Percentiles rank a stretch among this genome's conserved stretches.
These are phyloP conservation scores for Neoitamus cyanurus DNA, from an alignment of 2,888 invertebrate genomes.

Conservation along the genomic window DNA sequence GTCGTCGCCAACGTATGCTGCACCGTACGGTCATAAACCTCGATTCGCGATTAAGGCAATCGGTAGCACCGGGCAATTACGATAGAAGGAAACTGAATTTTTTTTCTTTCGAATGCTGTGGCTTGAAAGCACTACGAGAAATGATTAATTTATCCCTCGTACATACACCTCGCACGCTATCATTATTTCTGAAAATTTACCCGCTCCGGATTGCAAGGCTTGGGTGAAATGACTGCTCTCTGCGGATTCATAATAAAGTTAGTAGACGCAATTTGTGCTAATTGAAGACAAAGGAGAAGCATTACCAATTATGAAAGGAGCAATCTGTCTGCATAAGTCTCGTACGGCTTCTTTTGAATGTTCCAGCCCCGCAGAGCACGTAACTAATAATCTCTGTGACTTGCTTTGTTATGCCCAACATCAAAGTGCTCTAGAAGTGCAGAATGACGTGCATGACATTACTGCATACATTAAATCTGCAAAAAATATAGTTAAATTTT, in stretches of 20 bases:
- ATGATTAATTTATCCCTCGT: slow-evolving; percentile 1
- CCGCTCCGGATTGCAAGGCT: neutral
- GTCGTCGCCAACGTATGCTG: neutral
- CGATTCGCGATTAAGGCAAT: neutral
- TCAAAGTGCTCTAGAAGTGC: neutral
- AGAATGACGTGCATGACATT: neutral
- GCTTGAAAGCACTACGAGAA: neutral
- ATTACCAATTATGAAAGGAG: slow-evolving; percentile 1
- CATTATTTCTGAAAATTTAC: neutral
- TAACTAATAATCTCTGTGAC: neutral
- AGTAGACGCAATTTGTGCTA: neutral
- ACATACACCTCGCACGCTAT: neutral
- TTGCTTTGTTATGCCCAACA: neutral
- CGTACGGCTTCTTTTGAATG: neutral
- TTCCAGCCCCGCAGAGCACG: neutral
- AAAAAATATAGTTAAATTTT: neutral
- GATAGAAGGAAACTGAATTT: neutral
- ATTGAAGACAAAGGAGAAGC: slow-evolving; percentile 1
- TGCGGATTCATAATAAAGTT: neutral
- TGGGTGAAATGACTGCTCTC: neutral
- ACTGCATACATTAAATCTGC: neutral
- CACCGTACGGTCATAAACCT: neutral
- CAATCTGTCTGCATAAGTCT: neutral
- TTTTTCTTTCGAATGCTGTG: neutral
- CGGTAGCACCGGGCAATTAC: neutral